Percentiles rank a stretch among this genome's conserved stretches.
Evolutionary conservation across 2,797 vertebrate genomes (phyloP).

Genomic region (Knipowitschia caucasica): DNA sequence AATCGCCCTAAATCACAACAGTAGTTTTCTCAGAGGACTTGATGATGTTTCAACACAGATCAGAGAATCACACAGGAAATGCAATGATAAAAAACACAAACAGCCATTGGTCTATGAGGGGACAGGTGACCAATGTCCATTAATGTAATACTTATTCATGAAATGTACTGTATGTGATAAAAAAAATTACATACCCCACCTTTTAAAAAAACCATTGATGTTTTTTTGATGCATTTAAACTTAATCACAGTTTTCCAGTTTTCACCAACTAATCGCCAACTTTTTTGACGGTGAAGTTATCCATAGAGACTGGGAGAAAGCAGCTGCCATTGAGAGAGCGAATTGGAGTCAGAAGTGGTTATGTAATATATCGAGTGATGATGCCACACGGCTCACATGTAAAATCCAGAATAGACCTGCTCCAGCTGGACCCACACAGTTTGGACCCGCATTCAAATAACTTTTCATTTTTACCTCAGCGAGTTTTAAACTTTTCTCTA

Average conservation of each 20-base stretch:
- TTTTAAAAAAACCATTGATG: background rate
- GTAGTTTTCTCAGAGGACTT: too few relatives aligned
- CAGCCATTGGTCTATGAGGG: too few relatives aligned
- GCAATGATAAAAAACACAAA: too few relatives aligned
- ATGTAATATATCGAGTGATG: slow-evolving; percentile 61
- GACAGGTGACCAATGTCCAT: too few relatives aligned
- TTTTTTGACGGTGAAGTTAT: background rate
- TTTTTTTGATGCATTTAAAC: background rate
- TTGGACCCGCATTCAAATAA: background rate
- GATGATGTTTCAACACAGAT: too few relatives aligned
- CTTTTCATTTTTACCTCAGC: background rate
- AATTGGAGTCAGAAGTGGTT: slow-evolving; percentile 31
- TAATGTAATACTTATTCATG: too few relatives aligned
- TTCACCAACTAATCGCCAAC: background rate
- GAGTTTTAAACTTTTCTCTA: too few relatives aligned
- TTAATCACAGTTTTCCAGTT: background rate
- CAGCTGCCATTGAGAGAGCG: slow-evolving; percentile 23
- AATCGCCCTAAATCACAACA: too few relatives aligned
- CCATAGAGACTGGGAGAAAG: background rate
- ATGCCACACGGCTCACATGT: slow-evolving; percentile 32
- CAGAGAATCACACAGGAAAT: too few relatives aligned
- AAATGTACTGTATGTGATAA: too few relatives aligned
- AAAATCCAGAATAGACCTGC: slow-evolving; percentile 44
- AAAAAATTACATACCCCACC: too few relatives aligned
- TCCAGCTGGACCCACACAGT: slow-evolving; percentile 31